Conservation (phyloP, 2,888 invertebrate genomes). For the Papilio gigon region DNA sequence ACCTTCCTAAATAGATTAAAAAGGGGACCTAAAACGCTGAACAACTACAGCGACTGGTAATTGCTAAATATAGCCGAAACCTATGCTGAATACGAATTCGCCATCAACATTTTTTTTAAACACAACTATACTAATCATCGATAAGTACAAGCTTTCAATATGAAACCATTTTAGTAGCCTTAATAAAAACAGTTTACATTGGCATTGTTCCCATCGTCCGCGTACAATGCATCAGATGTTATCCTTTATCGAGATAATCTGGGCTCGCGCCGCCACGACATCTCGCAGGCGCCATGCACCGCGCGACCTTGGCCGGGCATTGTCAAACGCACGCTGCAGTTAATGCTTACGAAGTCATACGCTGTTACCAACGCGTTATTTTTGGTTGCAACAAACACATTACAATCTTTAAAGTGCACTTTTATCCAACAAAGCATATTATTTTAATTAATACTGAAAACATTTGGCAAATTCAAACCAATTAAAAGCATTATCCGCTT, state of each 20-base stretch:
- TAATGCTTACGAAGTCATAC: background rate
- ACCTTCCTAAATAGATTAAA: no score
- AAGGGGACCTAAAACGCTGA: no score
- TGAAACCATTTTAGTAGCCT: background rate
- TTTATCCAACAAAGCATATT: no score
- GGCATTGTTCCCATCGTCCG: background rate
- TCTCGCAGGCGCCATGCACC: conserved; percentile 22
- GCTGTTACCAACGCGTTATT: conserved; percentile 3
- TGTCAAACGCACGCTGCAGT: conserved; percentile 24
- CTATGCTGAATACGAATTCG: no score
- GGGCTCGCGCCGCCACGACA: conserved; percentile 15
- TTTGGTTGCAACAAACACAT: background rate
- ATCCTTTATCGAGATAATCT: conserved; percentile 6
- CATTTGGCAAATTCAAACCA: no score
- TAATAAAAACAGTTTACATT: background rate
- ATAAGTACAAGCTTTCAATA: no score
- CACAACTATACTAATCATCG: no score
- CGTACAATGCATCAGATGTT: background rate
- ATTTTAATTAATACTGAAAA: no score
- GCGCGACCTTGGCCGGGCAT: conserved; percentile 30
- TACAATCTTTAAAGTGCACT: background rate
- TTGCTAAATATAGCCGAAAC: no score
- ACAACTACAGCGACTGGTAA: no score
- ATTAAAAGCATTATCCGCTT: no score
- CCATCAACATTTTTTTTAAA: no score